Evolutionary conservation across 2,888 invertebrate genomes (phyloP).

Genomic region (Parnassius apollo): DNA sequence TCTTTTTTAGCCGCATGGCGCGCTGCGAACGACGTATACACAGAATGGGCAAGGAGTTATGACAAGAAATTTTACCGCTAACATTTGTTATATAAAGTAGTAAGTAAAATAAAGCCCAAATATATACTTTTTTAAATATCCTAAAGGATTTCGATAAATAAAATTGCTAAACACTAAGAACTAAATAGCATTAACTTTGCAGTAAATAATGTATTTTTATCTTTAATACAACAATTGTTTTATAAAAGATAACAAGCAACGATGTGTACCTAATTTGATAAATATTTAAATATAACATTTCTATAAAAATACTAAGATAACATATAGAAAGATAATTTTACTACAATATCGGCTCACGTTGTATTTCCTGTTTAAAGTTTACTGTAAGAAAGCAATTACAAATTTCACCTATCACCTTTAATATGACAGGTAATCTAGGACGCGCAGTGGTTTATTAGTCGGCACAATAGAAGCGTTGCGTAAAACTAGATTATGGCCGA

Average conservation of each 20-base stretch:
- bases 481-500: conserved; percentile 71
- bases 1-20: conserved; percentile 77
- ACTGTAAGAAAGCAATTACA: conserved; percentile 34
- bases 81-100: conserved; percentile 40
- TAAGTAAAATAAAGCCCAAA: conserved; percentile 28
- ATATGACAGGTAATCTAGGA: conserved; percentile 62
- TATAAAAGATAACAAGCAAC: too few relatives aligned
- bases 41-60: conserved; percentile 59
- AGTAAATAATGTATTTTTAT: too few relatives aligned
- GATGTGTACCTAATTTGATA: too few relatives aligned
- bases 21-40: conserved; percentile 61
- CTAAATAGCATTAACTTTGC: too few relatives aligned
- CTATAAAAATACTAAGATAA: too few relatives aligned
- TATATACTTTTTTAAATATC: neutral
- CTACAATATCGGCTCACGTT: too few relatives aligned
- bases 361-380: neutral
- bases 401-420: conserved; percentile 44
- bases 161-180: too few relatives aligned
- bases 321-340: too few relatives aligned
- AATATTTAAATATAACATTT: too few relatives aligned
- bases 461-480: conserved; percentile 62
- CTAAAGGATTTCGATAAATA: too few relatives aligned
- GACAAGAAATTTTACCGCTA: conserved; percentile 54
- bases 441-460: conserved; percentile 38
- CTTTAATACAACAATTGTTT: too few relatives aligned